phyloP scores from a whole-genome alignment of 2,113 vertebrate species.

The Notothenia coriiceps region DNA sequence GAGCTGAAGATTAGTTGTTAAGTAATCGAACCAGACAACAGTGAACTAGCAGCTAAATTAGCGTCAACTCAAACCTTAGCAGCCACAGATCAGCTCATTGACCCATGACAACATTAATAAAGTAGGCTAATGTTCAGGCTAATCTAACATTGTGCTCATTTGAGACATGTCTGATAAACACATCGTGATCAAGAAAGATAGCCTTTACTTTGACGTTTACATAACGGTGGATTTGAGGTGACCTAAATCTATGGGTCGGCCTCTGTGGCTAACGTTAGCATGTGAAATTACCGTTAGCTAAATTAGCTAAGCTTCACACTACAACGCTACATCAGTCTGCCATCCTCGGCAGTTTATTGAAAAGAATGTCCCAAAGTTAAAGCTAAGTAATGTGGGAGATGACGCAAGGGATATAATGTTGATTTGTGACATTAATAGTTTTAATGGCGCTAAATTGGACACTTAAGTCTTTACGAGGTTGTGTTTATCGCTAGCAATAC shows the following conservation, averaged over 20 bases:
- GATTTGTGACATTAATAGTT: neutral
- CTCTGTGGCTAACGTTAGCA: conserved; percentile 70
- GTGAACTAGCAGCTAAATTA: conserved; percentile 24
- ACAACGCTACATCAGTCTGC: neutral
- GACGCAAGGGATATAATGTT: neutral
- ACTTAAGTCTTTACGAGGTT: conserved; percentile 14
- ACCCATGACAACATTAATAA: conserved; percentile 27
- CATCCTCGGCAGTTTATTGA: conserved; percentile 20
- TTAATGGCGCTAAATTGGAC: conserved; percentile 2
- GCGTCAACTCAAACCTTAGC: conserved; percentile 15
- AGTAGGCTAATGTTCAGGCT: neutral
- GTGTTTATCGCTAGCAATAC: conserved; percentile 61
- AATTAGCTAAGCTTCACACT: conserved; percentile 62
- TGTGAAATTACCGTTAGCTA: conserved; percentile 54
- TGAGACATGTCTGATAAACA: neutral
- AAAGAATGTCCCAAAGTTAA: conserved; percentile 1
- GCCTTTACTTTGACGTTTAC: conserved; percentile 13
- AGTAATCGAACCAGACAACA: neutral
- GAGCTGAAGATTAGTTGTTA: neutral
- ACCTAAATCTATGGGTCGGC: conserved; percentile 58
- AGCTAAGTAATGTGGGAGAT: neutral
- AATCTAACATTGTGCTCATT: neutral
- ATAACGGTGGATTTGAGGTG: conserved; percentile 21
- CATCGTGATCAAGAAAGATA: neutral
- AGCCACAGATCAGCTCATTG: conserved; percentile 25